A percentile compares a stretch with the other conserved stretches of the same genome.
Conservation (phyloP, 1,140 invertebrate genomes). For the Caerostris darwini region DNA sequence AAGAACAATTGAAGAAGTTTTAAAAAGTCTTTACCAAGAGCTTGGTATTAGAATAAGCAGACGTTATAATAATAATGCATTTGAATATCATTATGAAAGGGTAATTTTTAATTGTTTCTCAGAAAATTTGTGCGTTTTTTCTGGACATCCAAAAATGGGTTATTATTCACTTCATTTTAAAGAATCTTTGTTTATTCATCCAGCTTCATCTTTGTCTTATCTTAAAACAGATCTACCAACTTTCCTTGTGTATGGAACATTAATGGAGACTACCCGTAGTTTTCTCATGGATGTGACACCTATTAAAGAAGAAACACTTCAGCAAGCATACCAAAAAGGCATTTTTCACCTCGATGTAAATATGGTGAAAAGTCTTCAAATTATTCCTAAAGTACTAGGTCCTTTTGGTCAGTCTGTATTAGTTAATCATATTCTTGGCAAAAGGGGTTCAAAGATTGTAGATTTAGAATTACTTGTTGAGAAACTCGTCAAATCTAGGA, state of each 20-base stretch:
- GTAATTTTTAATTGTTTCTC: constrained; percentile 95
- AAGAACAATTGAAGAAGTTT: constrained; percentile 82
- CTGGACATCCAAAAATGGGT: constrained; percentile 87
- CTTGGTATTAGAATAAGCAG: constrained; percentile 87
- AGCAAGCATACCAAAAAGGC: constrained; percentile 25
- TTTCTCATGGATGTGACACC: constrained; percentile 67
- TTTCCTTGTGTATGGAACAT: constrained; percentile 64
- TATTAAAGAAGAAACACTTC: constrained; percentile 57
- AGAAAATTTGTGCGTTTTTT: constrained; percentile 93
- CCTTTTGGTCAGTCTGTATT: constrained; percentile 66
- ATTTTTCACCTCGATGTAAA: background rate
- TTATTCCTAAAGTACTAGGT: constrained; percentile 51
- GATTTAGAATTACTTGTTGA: constrained; percentile 53
- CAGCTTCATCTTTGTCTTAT: constrained; percentile 93
- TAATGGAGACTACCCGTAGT: constrained; percentile 63
- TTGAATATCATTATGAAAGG: constrained; percentile 87
- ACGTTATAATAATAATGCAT: constrained; percentile 86
- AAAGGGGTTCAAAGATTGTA: constrained; percentile 13
- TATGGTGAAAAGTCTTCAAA: constrained; percentile 36
- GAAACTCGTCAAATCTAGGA: constrained; percentile 18
- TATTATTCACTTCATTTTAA: constrained; percentile 93
- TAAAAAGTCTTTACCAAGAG: constrained; percentile 91
- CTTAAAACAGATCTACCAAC: constrained; percentile 80
- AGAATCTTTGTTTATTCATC: constrained; percentile 91
- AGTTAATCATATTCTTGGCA: constrained; percentile 47